Evolutionary conservation across 2,113 vertebrate genomes (phyloP).

Genomic region (Plotosus lineatus): DNA sequence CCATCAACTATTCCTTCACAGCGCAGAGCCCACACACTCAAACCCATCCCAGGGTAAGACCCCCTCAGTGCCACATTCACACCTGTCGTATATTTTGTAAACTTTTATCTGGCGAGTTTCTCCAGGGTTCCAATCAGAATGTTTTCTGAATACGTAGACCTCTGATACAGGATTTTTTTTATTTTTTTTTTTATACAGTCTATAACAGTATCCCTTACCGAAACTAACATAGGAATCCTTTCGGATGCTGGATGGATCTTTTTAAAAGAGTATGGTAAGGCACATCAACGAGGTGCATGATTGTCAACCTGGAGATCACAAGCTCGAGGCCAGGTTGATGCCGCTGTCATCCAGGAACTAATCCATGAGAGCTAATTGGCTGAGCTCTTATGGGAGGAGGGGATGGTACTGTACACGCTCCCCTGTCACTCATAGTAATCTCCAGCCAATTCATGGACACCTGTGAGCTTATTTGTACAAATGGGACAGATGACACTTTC

Average conservation of each 20-base stretch:
- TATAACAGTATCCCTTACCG: not conserved
- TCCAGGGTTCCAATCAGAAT: not conserved
- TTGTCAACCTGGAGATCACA: too few relatives aligned
- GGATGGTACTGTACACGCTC: too few relatives aligned
- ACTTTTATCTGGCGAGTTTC: not conserved
- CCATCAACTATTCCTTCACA: constrained; percentile 35
- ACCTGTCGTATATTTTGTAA: not conserved
- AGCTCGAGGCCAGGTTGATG: too few relatives aligned
- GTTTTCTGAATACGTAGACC: not conserved
- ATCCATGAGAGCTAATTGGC: too few relatives aligned
- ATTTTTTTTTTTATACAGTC: not conserved
- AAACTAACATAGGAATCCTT: not conserved
- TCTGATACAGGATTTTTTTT: too few relatives aligned
- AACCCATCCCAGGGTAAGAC: constrained; percentile 53
- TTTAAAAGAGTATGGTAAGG: not conserved
- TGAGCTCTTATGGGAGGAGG: too few relatives aligned
- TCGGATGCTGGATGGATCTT: not conserved
- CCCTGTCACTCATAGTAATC: too few relatives aligned
- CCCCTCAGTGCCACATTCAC: not conserved
- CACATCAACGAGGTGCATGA: too few relatives aligned
- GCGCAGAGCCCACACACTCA: constrained; percentile 33
- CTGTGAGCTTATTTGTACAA: too few relatives aligned
- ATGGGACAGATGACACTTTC: too few relatives aligned
- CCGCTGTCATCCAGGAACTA: too few relatives aligned
- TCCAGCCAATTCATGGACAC: too few relatives aligned